These are phyloP conservation scores for Cepaea hortensis DNA, from an alignment of 2,888 invertebrate species.

Conservation along the genomic window DNA sequence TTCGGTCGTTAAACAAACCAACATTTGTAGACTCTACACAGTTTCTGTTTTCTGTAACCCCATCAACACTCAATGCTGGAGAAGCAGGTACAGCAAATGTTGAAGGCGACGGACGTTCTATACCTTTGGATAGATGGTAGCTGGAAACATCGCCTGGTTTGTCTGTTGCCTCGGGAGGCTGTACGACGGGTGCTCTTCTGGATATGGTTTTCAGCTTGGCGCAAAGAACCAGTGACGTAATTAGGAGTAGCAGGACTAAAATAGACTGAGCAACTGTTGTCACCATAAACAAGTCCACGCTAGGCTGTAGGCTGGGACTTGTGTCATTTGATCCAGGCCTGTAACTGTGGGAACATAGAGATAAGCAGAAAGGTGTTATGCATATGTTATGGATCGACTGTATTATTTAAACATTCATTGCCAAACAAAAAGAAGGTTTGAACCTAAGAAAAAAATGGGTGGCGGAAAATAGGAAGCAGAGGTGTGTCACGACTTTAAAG, in stretches of 20 bases:
- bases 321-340: neutral
- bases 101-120: neutral
- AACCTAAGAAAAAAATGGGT: no score
- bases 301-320: neutral
- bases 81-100: neutral
- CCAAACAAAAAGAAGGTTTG: no score
- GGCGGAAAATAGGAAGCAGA: no score
- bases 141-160: neutral
- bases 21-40: neutral
- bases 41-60: neutral
- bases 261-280: neutral
- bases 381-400: neutral
- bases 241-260: neutral
- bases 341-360: neutral
- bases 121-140: neutral
- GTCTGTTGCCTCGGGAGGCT: neutral
- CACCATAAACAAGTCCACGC: neutral
- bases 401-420: no score
- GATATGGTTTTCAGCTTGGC: slow-evolving; percentile 5
- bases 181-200: neutral
- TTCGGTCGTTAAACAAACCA: slow-evolving; percentile 1
- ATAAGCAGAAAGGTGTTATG: neutral
- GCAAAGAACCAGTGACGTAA: neutral
- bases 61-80: neutral
- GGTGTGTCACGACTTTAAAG: no score